Base-by-base conservation (phyloP, 2,797 vertebrate genomes). In the Perodicticus potto region DNA sequence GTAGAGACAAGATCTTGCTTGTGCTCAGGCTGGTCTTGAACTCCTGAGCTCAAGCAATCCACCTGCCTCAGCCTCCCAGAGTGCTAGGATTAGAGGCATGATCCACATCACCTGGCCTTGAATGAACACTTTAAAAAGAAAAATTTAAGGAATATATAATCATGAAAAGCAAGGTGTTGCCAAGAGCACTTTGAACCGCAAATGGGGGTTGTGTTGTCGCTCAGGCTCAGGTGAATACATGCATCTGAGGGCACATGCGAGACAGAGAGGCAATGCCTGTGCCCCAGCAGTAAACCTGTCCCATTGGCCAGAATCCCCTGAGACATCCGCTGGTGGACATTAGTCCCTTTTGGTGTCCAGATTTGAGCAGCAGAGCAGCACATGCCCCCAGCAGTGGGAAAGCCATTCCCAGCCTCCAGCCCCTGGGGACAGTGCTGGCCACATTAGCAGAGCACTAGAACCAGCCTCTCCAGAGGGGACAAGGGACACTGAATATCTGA, bases 161-260 rank as follows among this genome's bases (percentile, higher is more conserved):
- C 8, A 3, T n/a, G 70, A 73, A 61, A 72, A 67, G 27, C 17
- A 34, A 2, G 16, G 13, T 6, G 19, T 19, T 53, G 37, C 19
- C 63, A 20, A 70, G 0, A 19, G 65, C 37, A 14, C 34, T 37
- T 13, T 55, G 67, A 40, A 12, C 19, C 22, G 23, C 14, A 9
- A 9, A 32, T 57, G 16, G 13, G 19, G 3, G 12, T 12, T 5
- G 0, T 6, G 4, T 3, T 37, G n/a, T 13, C 10, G 27, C 65
- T 23, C 23, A 22, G 53, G 32, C 34, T 49, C 29, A 34, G 49
- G 32, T 63, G 29, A 37, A n/a, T 1, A 0, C 40, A 4, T 13
- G 55, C 3, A 13, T n/a, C 17, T 59, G 37, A 10, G 8, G 14
- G 12, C 45, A 23, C 32, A 5, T 1, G 4, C 27, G n/a, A 57